Conservation (phyloP, 2,797 vertebrate species). For the Esox lucius region DNA sequence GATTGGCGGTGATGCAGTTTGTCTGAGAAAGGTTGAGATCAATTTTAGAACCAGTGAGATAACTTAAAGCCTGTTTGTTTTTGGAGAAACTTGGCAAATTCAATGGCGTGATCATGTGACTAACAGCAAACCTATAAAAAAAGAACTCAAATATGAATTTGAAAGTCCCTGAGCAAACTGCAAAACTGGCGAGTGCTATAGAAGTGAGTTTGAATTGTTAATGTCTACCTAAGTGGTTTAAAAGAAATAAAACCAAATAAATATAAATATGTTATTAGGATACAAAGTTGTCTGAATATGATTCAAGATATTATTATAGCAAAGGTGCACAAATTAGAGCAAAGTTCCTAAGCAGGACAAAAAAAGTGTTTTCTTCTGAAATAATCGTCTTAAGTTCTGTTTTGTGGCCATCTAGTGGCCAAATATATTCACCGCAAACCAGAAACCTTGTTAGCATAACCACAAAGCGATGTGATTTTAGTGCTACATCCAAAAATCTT, state of each 20-base stretch:
- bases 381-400: too few relatives aligned
- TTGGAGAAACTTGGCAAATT: too few relatives aligned
- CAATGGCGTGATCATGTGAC: too few relatives aligned
- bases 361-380: background rate
- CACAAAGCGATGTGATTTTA: background rate
- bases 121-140: background rate
- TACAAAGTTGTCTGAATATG: background rate
- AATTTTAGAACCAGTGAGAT: too few relatives aligned
- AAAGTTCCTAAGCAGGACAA: background rate
- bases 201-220: background rate
- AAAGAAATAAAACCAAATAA: conserved; percentile 4
- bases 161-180: conserved; percentile 10
- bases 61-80: too few relatives aligned
- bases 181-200: conserved; percentile 16
- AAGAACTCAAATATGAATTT: conserved; percentile 1
- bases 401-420: background rate
- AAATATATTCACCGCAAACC: background rate
- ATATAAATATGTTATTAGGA: background rate
- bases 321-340: background rate
- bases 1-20: background rate
- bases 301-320: background rate
- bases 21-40: too few relatives aligned
- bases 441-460: background rate
- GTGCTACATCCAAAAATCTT: background rate
- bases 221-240: background rate